Percentiles rank a stretch among this genome's conserved stretches.
Conservation (phyloP, 2,113 vertebrate species). For the Pampusana beccarii region DNA sequence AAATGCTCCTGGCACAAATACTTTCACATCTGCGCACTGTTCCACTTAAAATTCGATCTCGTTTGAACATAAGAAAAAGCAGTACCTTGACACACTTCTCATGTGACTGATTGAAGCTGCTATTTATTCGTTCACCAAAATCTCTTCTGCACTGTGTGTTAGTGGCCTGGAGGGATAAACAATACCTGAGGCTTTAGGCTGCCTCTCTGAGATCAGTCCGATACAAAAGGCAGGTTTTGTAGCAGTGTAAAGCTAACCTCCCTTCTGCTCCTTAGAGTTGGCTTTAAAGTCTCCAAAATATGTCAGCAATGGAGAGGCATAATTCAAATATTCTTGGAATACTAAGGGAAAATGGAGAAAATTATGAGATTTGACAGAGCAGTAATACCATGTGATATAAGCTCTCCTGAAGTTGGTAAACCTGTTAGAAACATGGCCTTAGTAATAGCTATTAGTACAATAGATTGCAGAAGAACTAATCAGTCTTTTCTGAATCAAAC, state of each 20-base stretch:
- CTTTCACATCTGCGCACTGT: not conserved
- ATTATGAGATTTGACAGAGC: not conserved
- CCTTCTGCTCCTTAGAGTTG: not conserved
- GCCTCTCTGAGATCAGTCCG: not conserved
- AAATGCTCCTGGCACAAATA: not conserved
- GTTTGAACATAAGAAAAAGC: not conserved
- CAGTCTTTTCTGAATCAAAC: conserved; percentile 46
- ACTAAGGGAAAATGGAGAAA: not conserved
- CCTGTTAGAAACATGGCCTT: conserved; percentile 14
- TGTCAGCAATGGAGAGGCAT: not conserved
- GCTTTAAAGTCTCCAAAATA: not conserved
- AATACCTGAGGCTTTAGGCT: not conserved
- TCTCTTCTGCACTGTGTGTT: not conserved
- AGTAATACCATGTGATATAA: not conserved
- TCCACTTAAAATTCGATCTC: not conserved
- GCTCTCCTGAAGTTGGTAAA: conserved; percentile 38
- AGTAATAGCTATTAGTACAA: conserved; percentile 25
- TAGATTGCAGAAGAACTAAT: conserved; percentile 46
- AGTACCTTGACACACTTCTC: not conserved
- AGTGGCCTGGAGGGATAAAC: not conserved
- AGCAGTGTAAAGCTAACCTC: not conserved
- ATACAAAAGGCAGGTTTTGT: not conserved
- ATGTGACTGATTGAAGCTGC: not conserved
- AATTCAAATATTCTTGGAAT: not conserved
- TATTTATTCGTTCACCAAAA: not conserved